phyloP scores from a whole-genome alignment of 2,888 invertebrate species.

The Oxytorus armatus region DNA sequence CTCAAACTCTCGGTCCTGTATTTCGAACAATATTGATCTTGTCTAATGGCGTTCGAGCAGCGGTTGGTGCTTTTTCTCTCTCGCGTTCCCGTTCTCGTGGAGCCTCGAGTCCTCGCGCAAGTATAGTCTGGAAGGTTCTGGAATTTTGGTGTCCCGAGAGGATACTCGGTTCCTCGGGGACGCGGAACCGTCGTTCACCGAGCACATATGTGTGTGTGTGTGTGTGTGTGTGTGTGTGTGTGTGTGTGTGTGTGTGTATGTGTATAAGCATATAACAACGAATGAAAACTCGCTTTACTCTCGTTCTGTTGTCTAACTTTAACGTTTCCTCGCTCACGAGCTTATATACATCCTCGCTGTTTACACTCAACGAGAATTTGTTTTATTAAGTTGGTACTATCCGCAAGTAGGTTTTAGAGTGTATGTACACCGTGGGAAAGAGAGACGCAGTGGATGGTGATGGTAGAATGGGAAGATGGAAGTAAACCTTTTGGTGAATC shows the following conservation, averaged over 20 bases:
- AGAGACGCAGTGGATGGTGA: conserved; percentile 23
- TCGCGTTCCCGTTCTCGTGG: conserved; percentile 32
- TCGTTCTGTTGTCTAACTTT: conserved; percentile 79
- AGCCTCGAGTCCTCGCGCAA: neutral
- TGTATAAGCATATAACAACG: conserved; percentile 48
- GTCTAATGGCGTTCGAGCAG: conserved; percentile 81
- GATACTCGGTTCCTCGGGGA: conserved; percentile 50
- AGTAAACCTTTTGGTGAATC: conserved; percentile 49
- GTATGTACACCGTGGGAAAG: conserved; percentile 48
- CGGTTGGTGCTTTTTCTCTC: conserved; percentile 67
- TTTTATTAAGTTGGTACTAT: conserved; percentile 81
- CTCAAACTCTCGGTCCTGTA: conserved; percentile 77
- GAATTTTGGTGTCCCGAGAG: conserved; percentile 54
- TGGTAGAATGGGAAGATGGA: conserved; percentile 26
- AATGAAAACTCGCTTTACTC: conserved; percentile 75
- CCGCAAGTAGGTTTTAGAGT: conserved; percentile 69
- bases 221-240: conserved; percentile 1
- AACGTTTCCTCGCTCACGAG: conserved; percentile 68
- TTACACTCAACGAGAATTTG: conserved; percentile 81
- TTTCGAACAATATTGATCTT: conserved; percentile 83
- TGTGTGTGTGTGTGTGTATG: neutral
- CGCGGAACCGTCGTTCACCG: conserved; percentile 29
- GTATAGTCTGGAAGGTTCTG: conserved; percentile 16
- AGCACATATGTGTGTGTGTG: neutral
- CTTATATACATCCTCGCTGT: conserved; percentile 72